Base-by-base conservation (phyloP, 2,888 invertebrate species). In the Cactoblastis cactorum region DNA sequence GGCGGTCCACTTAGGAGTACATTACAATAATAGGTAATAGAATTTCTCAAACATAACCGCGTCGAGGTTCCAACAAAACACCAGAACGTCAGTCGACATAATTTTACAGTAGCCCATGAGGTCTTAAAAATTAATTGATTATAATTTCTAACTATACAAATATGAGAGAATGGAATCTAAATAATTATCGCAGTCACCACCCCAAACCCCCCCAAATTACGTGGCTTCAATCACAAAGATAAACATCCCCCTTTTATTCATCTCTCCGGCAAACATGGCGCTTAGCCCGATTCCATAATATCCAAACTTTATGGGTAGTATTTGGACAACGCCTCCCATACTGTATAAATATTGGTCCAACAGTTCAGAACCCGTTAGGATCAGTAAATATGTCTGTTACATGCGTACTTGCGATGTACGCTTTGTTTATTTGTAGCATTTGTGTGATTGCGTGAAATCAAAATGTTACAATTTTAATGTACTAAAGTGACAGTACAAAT, bases 241-340 rank as follows among this genome's bases (percentile, higher is more conserved):
- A 41, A 43, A 32, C 24, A 43, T n/a, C 28, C 28, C 28, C 15
- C 43, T 43, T 22, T 28, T 28, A 28, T 15, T 15, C 15, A 12
- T 46, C 34, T 12, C 34, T 34, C 11, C 12, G 12, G 34, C 46
- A 46, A 46, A 46, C 22, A 46, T 22, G 15, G 35, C 34, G 35
- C 22, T 35, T 22, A 34, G 14, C 14, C 17, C 34, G 22, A 35
- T 35, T 22, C 46, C 46, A 35, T 22, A 35, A 11, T 32, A 43
- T 43, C 43, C 28, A 35, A 34, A 46, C 46, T 46, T 46, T 46
- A 46, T 46, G 46, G 34, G 8, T 35, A 19, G 18, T 46, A 22
- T 35, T 46, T 46, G 34, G 14, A 22, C 35, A 46, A 14, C 18
- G 22, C 22, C 19, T 11, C 18, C 34, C 18, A 46, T 34, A 22